Evolutionary conservation across 2,113 vertebrate genomes (phyloP).

Genomic region (Brachypodius melanocephalos): DNA sequence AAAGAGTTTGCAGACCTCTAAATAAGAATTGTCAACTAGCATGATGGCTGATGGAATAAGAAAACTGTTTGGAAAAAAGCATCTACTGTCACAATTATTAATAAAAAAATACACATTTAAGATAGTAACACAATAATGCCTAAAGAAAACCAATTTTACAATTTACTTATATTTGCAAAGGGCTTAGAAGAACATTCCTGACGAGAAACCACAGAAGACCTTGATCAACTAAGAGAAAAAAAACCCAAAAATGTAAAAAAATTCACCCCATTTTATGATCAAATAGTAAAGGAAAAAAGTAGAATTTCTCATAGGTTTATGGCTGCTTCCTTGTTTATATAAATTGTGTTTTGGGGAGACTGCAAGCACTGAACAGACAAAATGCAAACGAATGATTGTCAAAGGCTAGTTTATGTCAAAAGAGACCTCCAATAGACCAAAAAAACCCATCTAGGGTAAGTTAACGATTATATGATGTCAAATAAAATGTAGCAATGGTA

Average conservation of each 20-base stretch:
- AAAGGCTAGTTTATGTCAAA: neutral
- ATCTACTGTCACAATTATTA: neutral
- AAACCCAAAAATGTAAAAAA: neutral
- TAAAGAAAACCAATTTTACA: neutral
- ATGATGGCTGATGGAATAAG: neutral
- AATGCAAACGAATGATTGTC: neutral
- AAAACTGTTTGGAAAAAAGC: neutral
- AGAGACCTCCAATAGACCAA: neutral
- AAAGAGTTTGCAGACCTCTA: neutral
- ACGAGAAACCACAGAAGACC: neutral
- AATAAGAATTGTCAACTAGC: neutral
- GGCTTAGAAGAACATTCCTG: neutral
- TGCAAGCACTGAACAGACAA: neutral
- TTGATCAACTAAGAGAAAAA: neutral
- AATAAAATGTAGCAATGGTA: neutral
- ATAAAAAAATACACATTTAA: neutral
- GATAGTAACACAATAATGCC: neutral
- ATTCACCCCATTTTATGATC: rapidly evolving
- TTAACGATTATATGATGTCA: neutral
- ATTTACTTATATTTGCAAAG: neutral
- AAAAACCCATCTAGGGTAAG: neutral
- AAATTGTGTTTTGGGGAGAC: neutral
- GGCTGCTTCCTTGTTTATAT: neutral
- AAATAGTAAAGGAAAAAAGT: neutral
- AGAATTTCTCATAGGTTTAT: neutral